Percentiles rank a stretch among this genome's conserved stretches.
phyloP scores from a whole-genome alignment of 2,113 vertebrate species.

The Chaetura pelagica region DNA sequence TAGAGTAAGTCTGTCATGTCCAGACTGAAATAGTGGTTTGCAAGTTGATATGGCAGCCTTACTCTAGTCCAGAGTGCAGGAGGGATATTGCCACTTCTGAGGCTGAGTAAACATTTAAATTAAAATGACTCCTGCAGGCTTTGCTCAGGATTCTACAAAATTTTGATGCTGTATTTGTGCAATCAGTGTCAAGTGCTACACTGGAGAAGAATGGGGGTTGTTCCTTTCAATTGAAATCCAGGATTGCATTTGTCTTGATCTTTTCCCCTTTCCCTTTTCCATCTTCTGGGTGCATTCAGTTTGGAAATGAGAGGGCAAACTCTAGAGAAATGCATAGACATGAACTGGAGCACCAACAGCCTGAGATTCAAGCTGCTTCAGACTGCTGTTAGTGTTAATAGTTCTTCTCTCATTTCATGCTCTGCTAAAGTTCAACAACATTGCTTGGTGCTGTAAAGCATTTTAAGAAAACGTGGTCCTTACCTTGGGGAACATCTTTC shows the following conservation, averaged over 20 bases:
- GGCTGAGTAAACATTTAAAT: background rate
- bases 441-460: background rate
- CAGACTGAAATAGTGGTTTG: background rate
- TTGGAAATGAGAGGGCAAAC: background rate
- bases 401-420: background rate
- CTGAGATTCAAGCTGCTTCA: background rate
- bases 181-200: background rate
- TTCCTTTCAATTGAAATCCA: background rate
- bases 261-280: background rate
- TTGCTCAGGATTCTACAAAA: background rate
- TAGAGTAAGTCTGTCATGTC: background rate
- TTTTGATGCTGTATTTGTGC: background rate
- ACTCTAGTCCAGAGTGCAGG: background rate
- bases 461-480: background rate
- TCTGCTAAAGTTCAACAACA: background rate
- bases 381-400: background rate
- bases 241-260: background rate
- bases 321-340: background rate
- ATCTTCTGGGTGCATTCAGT: background rate
- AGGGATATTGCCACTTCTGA: background rate
- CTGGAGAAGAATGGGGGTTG: background rate
- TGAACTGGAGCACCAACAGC: background rate
- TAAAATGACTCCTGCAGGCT: background rate
- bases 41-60: background rate
- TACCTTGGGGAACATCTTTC: background rate